Percentiles rank a stretch among this genome's conserved stretches.
Conservation (phyloP, 2,113 vertebrate species). For the Collichthys lucidus region DNA sequence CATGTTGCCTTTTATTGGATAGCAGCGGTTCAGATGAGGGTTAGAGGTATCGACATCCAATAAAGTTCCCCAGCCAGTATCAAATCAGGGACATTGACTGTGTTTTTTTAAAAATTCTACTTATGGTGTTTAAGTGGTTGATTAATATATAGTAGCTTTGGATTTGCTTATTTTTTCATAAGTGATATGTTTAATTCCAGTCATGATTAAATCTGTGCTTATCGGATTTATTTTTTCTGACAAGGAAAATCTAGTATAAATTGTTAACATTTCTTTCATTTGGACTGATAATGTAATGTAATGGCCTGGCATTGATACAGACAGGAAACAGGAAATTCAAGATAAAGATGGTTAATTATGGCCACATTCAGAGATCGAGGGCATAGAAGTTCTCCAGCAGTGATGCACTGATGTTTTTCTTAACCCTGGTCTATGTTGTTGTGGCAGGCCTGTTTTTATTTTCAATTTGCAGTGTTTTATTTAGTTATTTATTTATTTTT, state of each 20-base stretch:
- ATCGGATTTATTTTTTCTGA: not conserved
- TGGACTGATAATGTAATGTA: not conserved
- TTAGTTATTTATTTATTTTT: slow-evolving; percentile 14
- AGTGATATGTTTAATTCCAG: too few species aligned
- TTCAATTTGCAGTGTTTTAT: slow-evolving; percentile 37
- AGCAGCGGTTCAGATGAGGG: not conserved
- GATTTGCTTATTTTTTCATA: too few species aligned
- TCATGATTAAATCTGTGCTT: not conserved
- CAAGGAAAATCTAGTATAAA: too few species aligned
- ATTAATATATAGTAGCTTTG: not conserved
- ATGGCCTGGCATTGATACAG: not conserved
- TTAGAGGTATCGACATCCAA: not conserved
- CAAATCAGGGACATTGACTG: not conserved
- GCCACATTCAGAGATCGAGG: slow-evolving; percentile 20
- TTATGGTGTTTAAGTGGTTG: not conserved
- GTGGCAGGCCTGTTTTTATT: slow-evolving; percentile 56
- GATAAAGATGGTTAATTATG: slow-evolving; percentile 3
- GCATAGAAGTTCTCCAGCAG: slow-evolving; percentile 7
- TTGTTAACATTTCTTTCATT: not conserved
- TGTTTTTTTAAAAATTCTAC: not conserved
- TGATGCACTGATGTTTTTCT: slow-evolving; percentile 45
- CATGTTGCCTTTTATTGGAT: not conserved
- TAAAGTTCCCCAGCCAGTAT: not conserved
- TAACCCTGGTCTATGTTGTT: slow-evolving; percentile 41
- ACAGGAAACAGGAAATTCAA: slow-evolving; percentile 21